Percentiles rank a stretch among this genome's conserved stretches.
Evolutionary conservation across 2,888 invertebrate genomes (phyloP).

Genomic region (Phytoseiulus persimilis): DNA sequence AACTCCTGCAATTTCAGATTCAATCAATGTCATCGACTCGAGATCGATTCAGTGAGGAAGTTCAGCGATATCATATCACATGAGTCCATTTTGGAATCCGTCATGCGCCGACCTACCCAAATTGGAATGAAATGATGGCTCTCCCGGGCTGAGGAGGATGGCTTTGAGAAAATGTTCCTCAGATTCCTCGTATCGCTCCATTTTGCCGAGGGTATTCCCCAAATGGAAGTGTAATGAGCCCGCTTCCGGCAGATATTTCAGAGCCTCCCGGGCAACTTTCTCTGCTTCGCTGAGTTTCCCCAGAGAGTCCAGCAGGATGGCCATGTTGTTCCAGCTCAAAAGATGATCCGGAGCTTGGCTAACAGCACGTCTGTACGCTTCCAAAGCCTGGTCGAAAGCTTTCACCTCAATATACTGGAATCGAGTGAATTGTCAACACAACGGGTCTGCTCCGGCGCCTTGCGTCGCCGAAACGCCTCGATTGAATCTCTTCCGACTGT

Average conservation of each 20-base stretch:
- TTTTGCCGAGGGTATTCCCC: constrained; percentile 79
- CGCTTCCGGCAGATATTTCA: constrained; percentile 64
- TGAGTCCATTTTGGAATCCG: neutral
- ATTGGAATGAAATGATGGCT: constrained; percentile 78
- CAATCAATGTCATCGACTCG: neutral
- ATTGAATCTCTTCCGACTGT: neutral
- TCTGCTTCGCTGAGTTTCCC: constrained; percentile 63
- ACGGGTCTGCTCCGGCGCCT: too few species aligned
- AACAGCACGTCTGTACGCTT: constrained; percentile 74
- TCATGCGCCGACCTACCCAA: constrained; percentile 58
- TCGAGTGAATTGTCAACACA: too few species aligned
- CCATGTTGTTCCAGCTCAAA: constrained; percentile 82
- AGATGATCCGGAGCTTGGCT: constrained; percentile 66
- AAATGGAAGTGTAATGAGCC: constrained; percentile 73
- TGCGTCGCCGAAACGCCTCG: too few species aligned
- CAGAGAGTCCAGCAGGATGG: constrained; percentile 71
- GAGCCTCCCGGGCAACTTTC: constrained; percentile 61
- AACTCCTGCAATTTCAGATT: constrained; percentile 59
- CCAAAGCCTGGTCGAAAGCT: constrained; percentile 63
- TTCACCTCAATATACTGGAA: constrained; percentile 69
- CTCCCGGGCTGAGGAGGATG: constrained; percentile 59
- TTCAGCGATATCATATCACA: neutral
- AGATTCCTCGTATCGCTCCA: constrained; percentile 65
- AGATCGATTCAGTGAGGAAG: neutral
- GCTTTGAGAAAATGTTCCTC: constrained; percentile 71